phyloP scores from a whole-genome alignment of 2,888 invertebrate species.

The Spicauda simplicius region DNA sequence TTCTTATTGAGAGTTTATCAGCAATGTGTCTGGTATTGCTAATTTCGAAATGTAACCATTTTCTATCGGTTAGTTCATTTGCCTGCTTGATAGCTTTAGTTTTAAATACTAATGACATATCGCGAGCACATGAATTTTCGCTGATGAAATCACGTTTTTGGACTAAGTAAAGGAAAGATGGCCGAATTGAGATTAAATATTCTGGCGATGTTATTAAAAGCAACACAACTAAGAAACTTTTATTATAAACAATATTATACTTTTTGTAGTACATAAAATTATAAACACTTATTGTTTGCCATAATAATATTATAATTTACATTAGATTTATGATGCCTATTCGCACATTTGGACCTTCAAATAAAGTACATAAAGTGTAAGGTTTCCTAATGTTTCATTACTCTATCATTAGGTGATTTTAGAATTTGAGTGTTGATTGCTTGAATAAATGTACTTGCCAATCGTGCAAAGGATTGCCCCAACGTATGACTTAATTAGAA shows the following conservation, averaged over 20 bases:
- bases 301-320: slow-evolving; percentile 9
- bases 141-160: background rate
- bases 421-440: background rate
- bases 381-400: background rate
- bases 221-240: background rate
- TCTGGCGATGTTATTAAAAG: background rate
- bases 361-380: background rate
- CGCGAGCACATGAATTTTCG: background rate
- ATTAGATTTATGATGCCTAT: background rate
- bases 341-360: slow-evolving; percentile 9
- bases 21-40: background rate
- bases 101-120: background rate
- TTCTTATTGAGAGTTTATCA: background rate
- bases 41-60: background rate
- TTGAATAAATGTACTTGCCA: background rate
- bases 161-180: background rate
- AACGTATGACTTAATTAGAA: slow-evolving; percentile 1
- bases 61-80: background rate
- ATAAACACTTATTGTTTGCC: slow-evolving; percentile 5
- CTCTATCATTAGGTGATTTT: background rate
- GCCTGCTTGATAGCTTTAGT: background rate
- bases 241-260: background rate
- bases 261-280: background rate
- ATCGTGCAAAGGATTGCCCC: slow-evolving; percentile 18
- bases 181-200: background rate